These are phyloP conservation scores for Pelodytes ibericus DNA, from an alignment of 2,797 vertebrate genomes.

Conservation along the genomic window DNA sequence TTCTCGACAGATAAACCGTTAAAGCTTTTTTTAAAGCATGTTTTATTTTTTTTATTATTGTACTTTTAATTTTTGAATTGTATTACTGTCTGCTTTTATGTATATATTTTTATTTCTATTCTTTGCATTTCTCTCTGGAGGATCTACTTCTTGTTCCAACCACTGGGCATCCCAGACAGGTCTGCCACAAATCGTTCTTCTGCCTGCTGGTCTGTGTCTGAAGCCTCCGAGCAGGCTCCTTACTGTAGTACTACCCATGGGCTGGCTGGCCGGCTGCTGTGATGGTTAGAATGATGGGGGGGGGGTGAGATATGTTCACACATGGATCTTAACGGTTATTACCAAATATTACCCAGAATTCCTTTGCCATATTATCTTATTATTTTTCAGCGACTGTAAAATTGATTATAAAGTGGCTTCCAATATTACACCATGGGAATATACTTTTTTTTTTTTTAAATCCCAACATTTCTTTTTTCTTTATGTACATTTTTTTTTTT, in stretches of 20 bases:
- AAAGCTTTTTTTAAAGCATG: no score
- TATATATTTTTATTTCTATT: slow-evolving; percentile 21
- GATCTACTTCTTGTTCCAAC: slow-evolving; percentile 49
- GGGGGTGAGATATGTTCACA: not conserved
- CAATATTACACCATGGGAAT: no score
- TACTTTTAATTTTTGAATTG: not conserved
- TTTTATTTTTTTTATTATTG: not conserved
- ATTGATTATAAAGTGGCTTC: no score
- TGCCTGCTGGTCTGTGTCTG: slow-evolving; percentile 52
- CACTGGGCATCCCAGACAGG: slow-evolving; percentile 47
- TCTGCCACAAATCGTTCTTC: slow-evolving; percentile 50
- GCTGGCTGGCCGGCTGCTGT: slow-evolving; percentile 20
- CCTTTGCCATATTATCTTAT: no score
- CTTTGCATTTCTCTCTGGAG: slow-evolving; percentile 35
- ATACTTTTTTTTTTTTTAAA: no score
- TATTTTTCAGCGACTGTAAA: no score
- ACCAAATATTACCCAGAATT: no score
- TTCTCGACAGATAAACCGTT: no score
- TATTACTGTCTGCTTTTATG: not conserved
- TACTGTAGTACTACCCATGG: slow-evolving; percentile 7
- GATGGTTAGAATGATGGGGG: not conserved
- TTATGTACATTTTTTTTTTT: no score
- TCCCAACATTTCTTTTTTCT: no score
- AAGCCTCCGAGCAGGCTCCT: not conserved
- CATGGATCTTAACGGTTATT: no score